Base-by-base conservation (phyloP, 2,113 vertebrate genomes). In the Nycticebus coucang region DNA sequence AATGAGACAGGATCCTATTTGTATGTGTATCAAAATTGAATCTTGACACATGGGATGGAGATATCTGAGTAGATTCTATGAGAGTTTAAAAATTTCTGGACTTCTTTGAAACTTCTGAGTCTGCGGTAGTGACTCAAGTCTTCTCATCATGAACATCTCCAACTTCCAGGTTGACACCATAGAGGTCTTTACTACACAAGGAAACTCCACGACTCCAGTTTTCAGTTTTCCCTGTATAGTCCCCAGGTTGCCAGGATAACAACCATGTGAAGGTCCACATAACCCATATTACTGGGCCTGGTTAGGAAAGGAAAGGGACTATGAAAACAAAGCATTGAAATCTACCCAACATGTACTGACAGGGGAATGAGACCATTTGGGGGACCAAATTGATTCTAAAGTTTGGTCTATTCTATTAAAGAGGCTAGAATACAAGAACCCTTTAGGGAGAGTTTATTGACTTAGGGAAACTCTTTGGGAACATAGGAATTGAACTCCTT, bases 151-250 rank as follows among this genome's bases (percentile, higher is more conserved):
- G 7, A 64, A 45, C 0, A 24, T 45, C 7, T 72, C 21, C 1
- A 18, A 1, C 2, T 18, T 13, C 14, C n/a, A 15, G 0, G 1
- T 15, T 50, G 13, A 33, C 11, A 21, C 6, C 75, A 5, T 59
- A 37, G 35, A 68, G 24, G 15, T 21, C 68, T 88, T 88, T 69
- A 21, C 60, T 24, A 4, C 19, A 41, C 14, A 35, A 78, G 21
- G 26, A 68, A 89, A 79, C 33, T 64, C 24, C 10, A 28, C 62
- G 5, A 64, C 9, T 33, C 7, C 11, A 33, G 14, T 93, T 80
- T 91, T 79, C 4, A 74, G 12, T 13, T 41, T 4, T 17, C 2
- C 11, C 11, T 35, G 18, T 1, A 19, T 35, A 14, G 37, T 74
- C 21, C 12, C 3, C 6, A 26, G 35, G 17, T 4, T 72, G 1